Base-by-base conservation (phyloP, 2,113 vertebrate species). In the Sapajus apella region DNA sequence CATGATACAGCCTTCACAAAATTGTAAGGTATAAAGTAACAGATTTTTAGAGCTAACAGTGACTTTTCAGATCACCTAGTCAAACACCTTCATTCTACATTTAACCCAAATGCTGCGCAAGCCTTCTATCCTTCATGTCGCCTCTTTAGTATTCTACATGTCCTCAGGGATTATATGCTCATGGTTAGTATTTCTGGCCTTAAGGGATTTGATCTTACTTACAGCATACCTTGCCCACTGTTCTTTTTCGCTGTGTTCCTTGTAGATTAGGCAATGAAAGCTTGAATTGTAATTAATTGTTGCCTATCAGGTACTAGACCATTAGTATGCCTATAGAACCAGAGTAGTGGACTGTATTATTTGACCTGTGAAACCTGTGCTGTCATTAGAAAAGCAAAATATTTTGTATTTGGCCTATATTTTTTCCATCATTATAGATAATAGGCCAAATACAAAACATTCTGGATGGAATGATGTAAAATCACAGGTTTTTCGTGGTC, bases 381-480 rank as follows among this genome's bases (percentile, higher is more conserved):
- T 85, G 20, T 66, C 88, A 12, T 16, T 50, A 87, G 61, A 80
- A 95, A 64, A 77, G 6, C 66, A 93, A 66, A 89, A 82, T 75
- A 76, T 93, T 91, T 95, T 86, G 52, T 82, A 73, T 87, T 90
- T 90, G 58, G 13, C 68, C 13, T 92, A 4, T 70, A 55, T 32
- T 83, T 81, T 85, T 83, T 88, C 52, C n/a, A 43, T 91, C 8
- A 68, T 61, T 94, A 92, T 80, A 77, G 27, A 72, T 76, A 11
- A 11, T 70, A 21, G 52, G 52, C 52, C 52, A 17, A 52, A 52
- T 52, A 17, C 52, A 52, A 52, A 52, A 52, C 17, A 17, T 52
- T 52, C 52, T 52, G 52, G 52, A 52, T 52, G 52, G 52, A 52
- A 52, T 52, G 52, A 52, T 52, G 52, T 52, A 52, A 52, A 52